These are phyloP conservation scores for Calephelis nemesis DNA, from an alignment of 1,140 invertebrate genomes.

Conservation along the genomic window DNA sequence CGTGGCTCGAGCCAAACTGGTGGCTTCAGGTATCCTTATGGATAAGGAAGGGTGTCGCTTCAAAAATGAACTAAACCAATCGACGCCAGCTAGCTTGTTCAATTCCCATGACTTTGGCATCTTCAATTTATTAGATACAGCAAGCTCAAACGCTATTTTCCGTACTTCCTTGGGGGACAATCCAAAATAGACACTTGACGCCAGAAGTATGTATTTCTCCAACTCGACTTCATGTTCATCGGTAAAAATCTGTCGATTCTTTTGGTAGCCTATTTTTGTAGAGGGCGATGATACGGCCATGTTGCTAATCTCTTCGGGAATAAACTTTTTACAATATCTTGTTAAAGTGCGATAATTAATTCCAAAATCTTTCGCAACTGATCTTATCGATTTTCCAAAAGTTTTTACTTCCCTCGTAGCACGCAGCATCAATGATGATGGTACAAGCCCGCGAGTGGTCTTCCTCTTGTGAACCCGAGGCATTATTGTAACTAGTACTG, in stretches of 20 bases:
- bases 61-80: too few relatives aligned
- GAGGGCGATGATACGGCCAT: conserved; percentile 8
- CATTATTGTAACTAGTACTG: not conserved
- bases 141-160: conserved; percentile 16
- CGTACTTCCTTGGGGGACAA: conserved; percentile 12
- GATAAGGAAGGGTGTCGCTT: too few relatives aligned
- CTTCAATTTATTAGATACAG: conserved; percentile 18
- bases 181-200: conserved; percentile 19
- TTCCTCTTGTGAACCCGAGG: not conserved
- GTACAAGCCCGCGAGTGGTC: not conserved
- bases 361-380: conserved; percentile 18
- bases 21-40: too few relatives aligned
- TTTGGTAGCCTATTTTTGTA: conserved; percentile 20
- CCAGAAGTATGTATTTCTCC: conserved; percentile 20
- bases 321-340: conserved; percentile 17
- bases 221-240: conserved; percentile 20
- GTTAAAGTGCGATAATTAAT: conserved; percentile 20
- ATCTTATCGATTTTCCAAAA: conserved; percentile 14
- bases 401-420: conserved; percentile 18
- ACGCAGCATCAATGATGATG: not conserved
- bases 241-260: conserved; percentile 19
- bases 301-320: conserved; percentile 2
- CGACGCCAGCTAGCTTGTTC: too few relatives aligned
- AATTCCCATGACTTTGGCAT: conserved; percentile 1
- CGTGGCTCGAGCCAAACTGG: too few relatives aligned